Evolutionary conservation across 2,113 vertebrate species (phyloP), one percentile per base, ranked within the genome.

Genomic region (Aptenodytes patagonicus): DNA sequence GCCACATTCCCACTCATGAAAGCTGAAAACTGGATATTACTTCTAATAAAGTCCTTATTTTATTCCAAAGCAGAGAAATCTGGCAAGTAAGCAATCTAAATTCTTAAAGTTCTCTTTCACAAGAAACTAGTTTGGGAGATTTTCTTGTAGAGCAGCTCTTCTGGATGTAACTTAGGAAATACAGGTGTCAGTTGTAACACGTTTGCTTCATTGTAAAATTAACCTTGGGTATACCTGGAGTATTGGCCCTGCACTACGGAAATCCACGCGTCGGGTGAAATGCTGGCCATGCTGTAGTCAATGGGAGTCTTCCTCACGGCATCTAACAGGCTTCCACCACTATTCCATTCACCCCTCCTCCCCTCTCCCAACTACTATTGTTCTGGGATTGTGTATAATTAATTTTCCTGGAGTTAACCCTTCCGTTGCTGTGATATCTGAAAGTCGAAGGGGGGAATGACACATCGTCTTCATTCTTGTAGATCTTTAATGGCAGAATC

Each of bases 371-470:
- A 18, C 54, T 57, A 83, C 91, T 61, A 34, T 94, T 97, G 90
- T 96, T 95, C 93, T 86, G 64, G 18, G 52, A 85, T 38, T 94
- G 54, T 61, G 84, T 80, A 58, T 25, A 77, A 88, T 90, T 94
- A 69, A 90, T 96, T 97, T 95, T 96, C 81, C 83, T 60, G 32
- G 51, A 44, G 29, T 96, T 94, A 97, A 97, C 94, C 60, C 87
- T 91, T 97, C 44, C 7, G 0, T 47, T 77, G 84, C 84, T 79
- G 90, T 73, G 64, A 17, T 11, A 55, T 70, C 58, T 21, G 46
- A 55, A 66, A 69, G 71, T 1, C 71, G 46, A 52, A 54, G 9
- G 12, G 29, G 40, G n/a, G 28, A 72, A n/a, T 49, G 44, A 57
- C 21, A 29, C 28, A 40, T 40, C 40, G 17, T 60, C 94, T 68